phyloP scores from a whole-genome alignment of 2,888 invertebrate species.

The Rapana venosa region DNA sequence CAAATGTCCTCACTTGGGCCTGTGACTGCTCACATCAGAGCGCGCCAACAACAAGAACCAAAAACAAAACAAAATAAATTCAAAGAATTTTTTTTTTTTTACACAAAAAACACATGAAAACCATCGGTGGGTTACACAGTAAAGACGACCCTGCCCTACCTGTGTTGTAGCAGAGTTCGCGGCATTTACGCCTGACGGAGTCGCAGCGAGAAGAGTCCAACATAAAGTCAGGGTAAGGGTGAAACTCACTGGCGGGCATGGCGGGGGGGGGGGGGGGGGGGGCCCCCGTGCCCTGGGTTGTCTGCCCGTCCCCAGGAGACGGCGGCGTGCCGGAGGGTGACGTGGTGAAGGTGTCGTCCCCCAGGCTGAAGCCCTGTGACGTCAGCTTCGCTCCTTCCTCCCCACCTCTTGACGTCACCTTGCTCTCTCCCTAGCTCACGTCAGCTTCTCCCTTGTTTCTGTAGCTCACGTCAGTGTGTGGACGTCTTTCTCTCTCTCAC shows the following conservation, averaged over 20 bases:
- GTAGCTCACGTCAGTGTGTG: too few species aligned
- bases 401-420: too few species aligned
- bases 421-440: too few species aligned
- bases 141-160: conserved; percentile 35
- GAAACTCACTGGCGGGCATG: conserved; percentile 39
- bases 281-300: conserved; percentile 22
- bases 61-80: not conserved
- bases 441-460: too few species aligned
- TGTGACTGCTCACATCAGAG: too few species aligned
- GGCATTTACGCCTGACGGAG: conserved; percentile 41
- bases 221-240: conserved; percentile 40
- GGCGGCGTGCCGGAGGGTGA: conserved; percentile 44
- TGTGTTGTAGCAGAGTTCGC: conserved; percentile 42
- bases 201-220: conserved; percentile 41
- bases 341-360: conserved; percentile 40
- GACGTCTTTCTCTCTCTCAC: too few species aligned
- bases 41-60: too few species aligned
- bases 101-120: not conserved
- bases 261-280: not conserved
- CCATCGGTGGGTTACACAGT: too few species aligned
- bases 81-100: too few species aligned
- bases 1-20: too few species aligned
- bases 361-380: conserved; percentile 17
- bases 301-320: conserved; percentile 44
- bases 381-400: not conserved